phyloP scores from a whole-genome alignment of 2,888 invertebrate genomes.

The Galerucella calmariensis region DNA sequence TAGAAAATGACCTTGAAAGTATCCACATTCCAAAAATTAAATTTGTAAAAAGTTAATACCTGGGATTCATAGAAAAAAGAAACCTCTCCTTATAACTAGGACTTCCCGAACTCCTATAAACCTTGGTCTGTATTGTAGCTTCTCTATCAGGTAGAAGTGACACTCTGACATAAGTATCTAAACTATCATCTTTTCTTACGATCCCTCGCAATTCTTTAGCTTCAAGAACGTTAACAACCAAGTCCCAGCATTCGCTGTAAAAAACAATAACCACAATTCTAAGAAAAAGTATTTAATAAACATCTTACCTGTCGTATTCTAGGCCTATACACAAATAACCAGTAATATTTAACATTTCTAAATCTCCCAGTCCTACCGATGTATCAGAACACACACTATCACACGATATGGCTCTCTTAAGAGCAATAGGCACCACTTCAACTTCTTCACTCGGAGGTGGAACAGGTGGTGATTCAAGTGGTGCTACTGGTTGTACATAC shows the following conservation, averaged over 20 bases:
- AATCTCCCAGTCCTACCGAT: conserved; percentile 76
- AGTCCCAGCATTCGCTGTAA: conserved; percentile 66
- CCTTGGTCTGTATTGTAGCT: conserved; percentile 75
- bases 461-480: conserved; percentile 23
- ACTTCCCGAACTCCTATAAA: conserved; percentile 75
- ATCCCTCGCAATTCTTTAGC: conserved; percentile 77
- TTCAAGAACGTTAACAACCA: conserved; percentile 80
- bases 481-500: conserved; percentile 33
- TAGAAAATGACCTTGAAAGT: too few relatives aligned
- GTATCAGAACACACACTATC: conserved; percentile 86
- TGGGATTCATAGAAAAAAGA: conserved; percentile 72
- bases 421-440: conserved; percentile 59
- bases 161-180: conserved; percentile 80
- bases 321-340: conserved; percentile 82
- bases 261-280: background rate
- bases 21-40: too few relatives aligned
- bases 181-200: conserved; percentile 68
- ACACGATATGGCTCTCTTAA: conserved; percentile 79
- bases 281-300: background rate
- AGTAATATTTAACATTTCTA: conserved; percentile 77
- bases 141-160: conserved; percentile 79
- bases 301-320: conserved; percentile 77
- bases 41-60: conserved; percentile 6
- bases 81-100: conserved; percentile 85
- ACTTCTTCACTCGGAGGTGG: conserved; percentile 39